Percentiles rank a stretch among this genome's conserved stretches.
These are phyloP conservation scores for Bos indicus DNA, from an alignment of 2,113 vertebrate genomes.

Conservation along the genomic window DNA sequence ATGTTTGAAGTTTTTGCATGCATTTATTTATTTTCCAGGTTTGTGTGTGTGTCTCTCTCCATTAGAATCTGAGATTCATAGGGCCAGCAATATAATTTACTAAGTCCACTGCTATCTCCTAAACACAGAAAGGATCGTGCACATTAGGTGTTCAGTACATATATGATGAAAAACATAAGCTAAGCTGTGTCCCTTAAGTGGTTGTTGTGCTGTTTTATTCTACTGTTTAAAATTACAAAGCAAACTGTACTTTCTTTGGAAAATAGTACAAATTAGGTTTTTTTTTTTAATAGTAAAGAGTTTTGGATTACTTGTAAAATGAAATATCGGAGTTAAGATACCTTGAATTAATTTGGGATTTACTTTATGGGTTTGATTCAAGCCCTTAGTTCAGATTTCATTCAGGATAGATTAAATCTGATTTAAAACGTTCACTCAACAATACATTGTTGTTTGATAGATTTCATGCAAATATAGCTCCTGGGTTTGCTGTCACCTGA, in stretches of 20 bases:
- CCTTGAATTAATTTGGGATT: not conserved
- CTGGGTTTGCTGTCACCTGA: not conserved
- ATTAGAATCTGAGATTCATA: not conserved
- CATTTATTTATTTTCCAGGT: not conserved
- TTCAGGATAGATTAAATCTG: not conserved
- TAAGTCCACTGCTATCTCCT: not conserved
- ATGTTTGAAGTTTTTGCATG: not conserved
- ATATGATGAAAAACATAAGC: not conserved
- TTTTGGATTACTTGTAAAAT: not conserved
- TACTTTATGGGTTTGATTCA: not conserved
- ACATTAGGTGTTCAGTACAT: not conserved
- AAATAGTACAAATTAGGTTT: not conserved
- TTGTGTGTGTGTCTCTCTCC: not conserved
- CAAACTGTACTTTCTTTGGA: not conserved
- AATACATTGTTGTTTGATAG: not conserved
- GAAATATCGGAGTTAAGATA: not conserved
- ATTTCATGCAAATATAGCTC: not conserved
- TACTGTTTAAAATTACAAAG: not conserved
- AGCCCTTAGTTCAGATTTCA: not conserved
- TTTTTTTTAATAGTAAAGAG: not conserved
- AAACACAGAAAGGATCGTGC: not conserved
- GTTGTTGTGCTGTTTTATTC: not conserved
- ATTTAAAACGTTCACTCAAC: not conserved
- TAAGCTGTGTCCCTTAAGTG: not conserved
- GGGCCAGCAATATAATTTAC: not conserved